Base-by-base conservation (phyloP, 2,797 vertebrate genomes). In the Heterohyrax brucei region DNA sequence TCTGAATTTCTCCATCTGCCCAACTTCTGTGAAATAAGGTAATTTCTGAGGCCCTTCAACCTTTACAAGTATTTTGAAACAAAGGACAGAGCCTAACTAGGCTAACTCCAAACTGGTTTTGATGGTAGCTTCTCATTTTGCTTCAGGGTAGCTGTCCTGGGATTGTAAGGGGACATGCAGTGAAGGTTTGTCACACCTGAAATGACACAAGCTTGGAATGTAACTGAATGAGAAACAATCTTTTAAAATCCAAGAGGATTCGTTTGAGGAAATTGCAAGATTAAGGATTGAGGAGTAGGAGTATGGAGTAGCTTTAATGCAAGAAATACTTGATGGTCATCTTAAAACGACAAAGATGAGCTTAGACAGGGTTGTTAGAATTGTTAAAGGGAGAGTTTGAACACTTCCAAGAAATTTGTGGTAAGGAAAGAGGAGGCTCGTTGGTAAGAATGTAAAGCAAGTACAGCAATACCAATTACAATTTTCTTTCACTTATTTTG, bases 331-430 rank as follows among this genome's bases (percentile, higher is more conserved):
- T 83, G 78, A 3, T 91, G 4, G 4, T 87, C 9, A 44, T 59
- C 93, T 95, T 75, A 89, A 77, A 39, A 81, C 26, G 16, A 28
- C 70, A 75, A 78, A 70, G 8, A 83, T 56, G 62, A 48, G 53
- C 12, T 80, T 91, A 44, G 44, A 18, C 1, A 28, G 21, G 22
- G 8, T 50, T 81, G 33, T 94, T 91, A 76, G 3, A 44, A 80
- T 94, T 53, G 56, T 12, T 91, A 62, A 79, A 78, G 30, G 78
- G 61, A 79, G 33, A 87, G 44, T 39, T 28, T 89, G 33, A 87
- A 7, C 28, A 83, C 33, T 18, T 10, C 24, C 53, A 61, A 39
- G 14, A 62, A 61, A 33, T 12, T 50, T 73, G 22, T 24, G 16
- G 22, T 2, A 3, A 62, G 24, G 33, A 50, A 78, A 77, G 30